Evolutionary conservation across 2,797 vertebrate genomes (phyloP), one percentile per base, ranked within the genome.

Genomic region (Euphonia xanthogaster): DNA sequence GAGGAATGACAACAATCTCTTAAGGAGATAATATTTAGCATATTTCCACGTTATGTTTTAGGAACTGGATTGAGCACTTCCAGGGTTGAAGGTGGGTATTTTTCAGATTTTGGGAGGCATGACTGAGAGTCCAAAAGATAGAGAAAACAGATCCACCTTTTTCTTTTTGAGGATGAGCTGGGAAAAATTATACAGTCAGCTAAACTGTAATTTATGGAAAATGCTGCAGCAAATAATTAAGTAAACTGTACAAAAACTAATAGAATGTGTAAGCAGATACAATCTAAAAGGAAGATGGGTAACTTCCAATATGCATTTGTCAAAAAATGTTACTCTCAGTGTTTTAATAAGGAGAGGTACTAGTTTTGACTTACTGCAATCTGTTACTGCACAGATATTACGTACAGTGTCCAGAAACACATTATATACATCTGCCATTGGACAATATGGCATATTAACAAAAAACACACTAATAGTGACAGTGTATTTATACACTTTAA

Each of bases 341-440:
- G 14, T 95, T 95, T 95, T 91, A 93, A 92, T 88, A 91, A 92
- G 33, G 48, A 94, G 30, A 23, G 71, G 12, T 62, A 66, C 57
- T 87, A 63, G 42, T 94, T 88, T 94, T 94, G 67, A 89, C 87
- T 91, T 75, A 74, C 68, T 92, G 51, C 45, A 88, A 81, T 93
- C 50, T 81, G 8, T 90, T 93, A 48, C 70, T 54, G 22, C 22
- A 70, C 57, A 72, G 33, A 60, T 86, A 57, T 61, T 51, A 58
- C 1, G 11, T 42, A 48, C 25, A 67, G 2, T 73, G 15, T 50
- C 50, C 50, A 77, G 80, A 83, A 94, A 83, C 8, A 66, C 47
- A 61, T 7, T 27, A 1, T 14, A n/a, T 58, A 37, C 18, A 57
- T 85, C 44, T 76, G 25, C 22, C 53, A 42, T 18, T 65, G n/a